Evolutionary conservation across 2,888 invertebrate species (phyloP).

Genomic region (Amphimallon solstitiale): DNA sequence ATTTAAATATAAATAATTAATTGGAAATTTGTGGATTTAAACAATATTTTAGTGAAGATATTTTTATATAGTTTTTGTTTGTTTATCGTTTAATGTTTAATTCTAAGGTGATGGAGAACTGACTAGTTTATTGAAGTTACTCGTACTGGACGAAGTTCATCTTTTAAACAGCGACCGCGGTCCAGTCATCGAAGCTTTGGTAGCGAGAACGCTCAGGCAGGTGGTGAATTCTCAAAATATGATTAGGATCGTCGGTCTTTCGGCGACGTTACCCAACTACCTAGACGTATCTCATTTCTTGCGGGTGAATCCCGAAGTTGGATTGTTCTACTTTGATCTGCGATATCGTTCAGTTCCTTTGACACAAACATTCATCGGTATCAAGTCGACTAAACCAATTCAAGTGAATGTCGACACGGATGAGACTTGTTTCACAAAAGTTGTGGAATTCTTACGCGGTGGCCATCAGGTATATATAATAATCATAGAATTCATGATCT

Average conservation of each 20-base stretch:
- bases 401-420: conserved; percentile 82
- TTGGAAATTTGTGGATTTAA: neutral
- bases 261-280: conserved; percentile 98
- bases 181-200: conserved; percentile 96
- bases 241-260: conserved; percentile 96
- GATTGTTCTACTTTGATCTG: conserved; percentile 93
- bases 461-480: conserved; percentile 82
- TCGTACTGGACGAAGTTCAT: conserved; percentile 98
- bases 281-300: conserved; percentile 95
- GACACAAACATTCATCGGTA: conserved; percentile 83
- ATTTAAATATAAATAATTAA: too few species aligned
- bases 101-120: conserved; percentile 84
- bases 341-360: conserved; percentile 96
- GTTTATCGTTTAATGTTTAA: too few species aligned
- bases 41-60: neutral
- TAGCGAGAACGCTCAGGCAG: conserved; percentile 93
- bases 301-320: conserved; percentile 90
- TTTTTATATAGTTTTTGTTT: conserved; percentile 31
- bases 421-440: conserved; percentile 92
- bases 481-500: too few species aligned
- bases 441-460: conserved; percentile 80
- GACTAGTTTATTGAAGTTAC: conserved; percentile 87
- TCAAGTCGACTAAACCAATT: conserved; percentile 53
- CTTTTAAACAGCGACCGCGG: conserved; percentile 96
- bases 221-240: conserved; percentile 91